A percentile compares a stretch with the other conserved stretches of the same genome.
Conservation (phyloP, 2,888 invertebrate species). For the Lasioglossum villosulum region DNA sequence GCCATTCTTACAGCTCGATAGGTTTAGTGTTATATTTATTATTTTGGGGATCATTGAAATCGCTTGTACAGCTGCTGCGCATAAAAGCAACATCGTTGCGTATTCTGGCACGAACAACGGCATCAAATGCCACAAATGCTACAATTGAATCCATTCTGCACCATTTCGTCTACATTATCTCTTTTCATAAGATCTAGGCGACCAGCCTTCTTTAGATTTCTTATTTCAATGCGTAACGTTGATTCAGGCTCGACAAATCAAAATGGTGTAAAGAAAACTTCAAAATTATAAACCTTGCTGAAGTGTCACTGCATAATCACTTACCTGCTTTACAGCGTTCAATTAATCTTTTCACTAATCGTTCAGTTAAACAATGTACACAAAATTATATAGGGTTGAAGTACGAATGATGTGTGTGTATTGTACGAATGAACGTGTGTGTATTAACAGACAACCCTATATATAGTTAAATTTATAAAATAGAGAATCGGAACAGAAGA, state of each 20-base stretch:
- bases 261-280: neutral
- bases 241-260: neutral
- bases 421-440: no score
- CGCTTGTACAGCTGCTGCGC: neutral
- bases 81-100: neutral
- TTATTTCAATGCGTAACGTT: neutral
- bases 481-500: no score
- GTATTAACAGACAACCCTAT: no score
- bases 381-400: no score
- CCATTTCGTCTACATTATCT: neutral
- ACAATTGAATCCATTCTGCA: neutral
- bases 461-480: no score
- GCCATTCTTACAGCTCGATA: no score
- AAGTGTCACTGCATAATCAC: neutral
- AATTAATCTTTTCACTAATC: neutral
- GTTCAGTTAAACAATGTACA: neutral
- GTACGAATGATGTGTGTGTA: no score
- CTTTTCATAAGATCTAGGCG: neutral
- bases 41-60: neutral
- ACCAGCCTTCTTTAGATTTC: neutral
- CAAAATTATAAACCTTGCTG: neutral
- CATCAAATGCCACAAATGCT: constrained; percentile 1
- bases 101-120: neutral
- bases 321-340: neutral
- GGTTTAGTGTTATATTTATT: neutral